Evolutionary conservation across 2,113 vertebrate species (phyloP).

Genomic region (Epinephelus moara): DNA sequence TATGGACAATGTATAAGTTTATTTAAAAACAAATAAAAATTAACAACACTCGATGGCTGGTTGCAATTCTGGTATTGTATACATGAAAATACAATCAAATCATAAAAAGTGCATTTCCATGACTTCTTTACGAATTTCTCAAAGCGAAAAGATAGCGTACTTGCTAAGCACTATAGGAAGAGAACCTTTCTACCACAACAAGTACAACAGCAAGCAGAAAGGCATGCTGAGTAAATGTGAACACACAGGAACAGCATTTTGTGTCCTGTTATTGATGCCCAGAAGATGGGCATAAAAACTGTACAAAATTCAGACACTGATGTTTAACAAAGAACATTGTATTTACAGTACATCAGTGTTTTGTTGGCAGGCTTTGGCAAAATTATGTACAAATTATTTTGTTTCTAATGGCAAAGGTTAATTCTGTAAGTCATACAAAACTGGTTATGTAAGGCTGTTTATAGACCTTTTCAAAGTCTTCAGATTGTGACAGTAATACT

Average conservation of each 20-base stretch:
- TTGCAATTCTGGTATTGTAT: constrained; percentile 32
- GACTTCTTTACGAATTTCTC: constrained; percentile 33
- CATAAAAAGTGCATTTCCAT: constrained; percentile 43
- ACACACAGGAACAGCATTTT: not conserved
- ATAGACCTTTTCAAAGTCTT: constrained; percentile 16
- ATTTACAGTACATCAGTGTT: constrained; percentile 31
- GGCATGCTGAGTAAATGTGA: constrained; percentile 35
- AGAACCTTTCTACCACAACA: constrained; percentile 33
- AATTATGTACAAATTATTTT: constrained; percentile 10
- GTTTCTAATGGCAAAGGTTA: constrained; percentile 11
- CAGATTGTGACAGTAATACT: not conserved
- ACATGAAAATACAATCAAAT: constrained; percentile 63
- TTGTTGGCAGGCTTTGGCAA: constrained; percentile 44
- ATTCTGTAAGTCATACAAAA: constrained; percentile 16
- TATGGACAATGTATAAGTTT: constrained; percentile 36
- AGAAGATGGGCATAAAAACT: constrained; percentile 18
- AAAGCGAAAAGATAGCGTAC: constrained; percentile 19
- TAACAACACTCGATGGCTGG: constrained; percentile 49
- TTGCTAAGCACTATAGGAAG: constrained; percentile 32
- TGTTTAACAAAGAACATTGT: constrained; percentile 36
- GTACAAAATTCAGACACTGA: constrained; percentile 34
- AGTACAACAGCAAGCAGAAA: constrained; percentile 43
- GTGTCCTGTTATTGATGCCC: not conserved
- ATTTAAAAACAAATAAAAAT: constrained; percentile 70
- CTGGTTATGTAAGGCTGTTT: constrained; percentile 18